Evolutionary conservation across 53 echinoderm and acorn worm genomes (phyloP).

Genomic region (Paracentrotus lividus): DNA sequence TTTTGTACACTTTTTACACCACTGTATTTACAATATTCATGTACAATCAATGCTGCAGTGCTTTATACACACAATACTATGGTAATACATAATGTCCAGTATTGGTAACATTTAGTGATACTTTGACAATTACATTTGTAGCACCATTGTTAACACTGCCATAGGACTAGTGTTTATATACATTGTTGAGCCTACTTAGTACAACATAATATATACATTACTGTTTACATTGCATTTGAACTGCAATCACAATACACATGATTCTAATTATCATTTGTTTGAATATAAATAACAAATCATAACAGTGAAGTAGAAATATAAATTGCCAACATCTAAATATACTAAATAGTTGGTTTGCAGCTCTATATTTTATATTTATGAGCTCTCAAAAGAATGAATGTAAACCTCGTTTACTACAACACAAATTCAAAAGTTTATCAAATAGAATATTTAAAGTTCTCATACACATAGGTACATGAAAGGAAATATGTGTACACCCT

Average conservation of each 20-base stretch:
- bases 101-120: background rate
- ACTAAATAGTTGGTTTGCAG: background rate
- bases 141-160: slow-evolving; percentile 8
- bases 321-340: background rate
- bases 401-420: background rate
- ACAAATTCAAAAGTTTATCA: background rate
- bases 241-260: background rate
- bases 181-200: background rate
- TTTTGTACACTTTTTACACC: slow-evolving; percentile 65
- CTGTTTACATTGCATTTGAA: background rate
- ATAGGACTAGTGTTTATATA: background rate
- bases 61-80: slow-evolving; percentile 37
- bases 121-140: slow-evolving; percentile 17
- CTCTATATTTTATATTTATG: background rate
- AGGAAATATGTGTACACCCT: background rate
- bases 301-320: background rate
- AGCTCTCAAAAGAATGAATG: background rate
- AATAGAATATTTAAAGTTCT: background rate
- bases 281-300: no score
- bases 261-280: slow-evolving; percentile 2
- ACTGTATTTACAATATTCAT: slow-evolving; percentile 66
- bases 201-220: slow-evolving; percentile 20
- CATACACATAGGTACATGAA: background rate
- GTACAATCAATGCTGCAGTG: slow-evolving; percentile 38
- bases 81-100: slow-evolving; percentile 67